Base-by-base conservation (phyloP, 2,888 invertebrate species). In the Loripinus fragilis region DNA sequence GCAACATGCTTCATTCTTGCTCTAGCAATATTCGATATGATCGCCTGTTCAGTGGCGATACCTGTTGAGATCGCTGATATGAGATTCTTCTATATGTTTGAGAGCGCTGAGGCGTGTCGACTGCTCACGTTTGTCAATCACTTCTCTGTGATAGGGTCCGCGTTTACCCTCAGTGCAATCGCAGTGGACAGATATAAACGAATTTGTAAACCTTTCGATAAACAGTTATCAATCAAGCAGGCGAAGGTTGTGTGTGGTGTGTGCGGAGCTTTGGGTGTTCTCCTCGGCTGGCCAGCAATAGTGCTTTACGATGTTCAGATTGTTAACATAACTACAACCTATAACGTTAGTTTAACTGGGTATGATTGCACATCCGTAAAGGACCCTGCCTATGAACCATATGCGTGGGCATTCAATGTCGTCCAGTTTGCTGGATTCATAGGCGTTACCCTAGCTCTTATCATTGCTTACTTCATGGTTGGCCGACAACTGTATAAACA, bases 41-140 rank as follows among this genome's bases (percentile, higher is more conserved):
- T 90, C 0, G 83, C 85, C n/a, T 89, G 88, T 65, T 35, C 83
- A n/a, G 67, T 90, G 20, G 86, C 88, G 0, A 85, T 90, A 69
- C 90, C 90, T 0, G 84, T 88, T 0, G 90, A 90, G 74, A 89
- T 90, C 12, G 71, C 85, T 2, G 90, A 89, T 69, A 80, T 90
- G 69, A 70, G 85, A 12, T 86, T 85, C 28, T 86, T 86, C 41
- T 85, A 83, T 65, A 84, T 86, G 55, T 90, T 88, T 66, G 74
- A 83, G 66, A 86, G 74, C 42, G 65, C 72, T 15, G 81, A 79
- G 12, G 85, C 87, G 0, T 90, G 90, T 74, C 84, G 87, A 17
- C n/a, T 87, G 28, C 74, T 88, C 1, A 84, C 87, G 7, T 86
- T 87, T 50, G 77, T 87, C n/a, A 88, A 88, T 50, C 83, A 87